Conservation (phyloP, 2,888 invertebrate genomes). For the Coenonympha arcania region DNA sequence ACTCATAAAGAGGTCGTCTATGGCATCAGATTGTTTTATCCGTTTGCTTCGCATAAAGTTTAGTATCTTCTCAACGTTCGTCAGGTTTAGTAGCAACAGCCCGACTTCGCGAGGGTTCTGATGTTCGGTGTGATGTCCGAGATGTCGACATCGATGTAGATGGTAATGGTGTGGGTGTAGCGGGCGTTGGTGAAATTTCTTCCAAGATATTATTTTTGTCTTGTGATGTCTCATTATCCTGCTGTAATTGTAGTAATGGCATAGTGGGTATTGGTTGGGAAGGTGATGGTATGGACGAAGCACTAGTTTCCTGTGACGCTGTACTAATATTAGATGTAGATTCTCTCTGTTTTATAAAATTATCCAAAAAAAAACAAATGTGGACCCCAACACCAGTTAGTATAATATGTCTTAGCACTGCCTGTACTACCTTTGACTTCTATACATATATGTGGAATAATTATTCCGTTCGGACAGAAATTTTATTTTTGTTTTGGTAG, state of each 20-base stretch:
- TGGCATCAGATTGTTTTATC: slow-evolving; percentile 5
- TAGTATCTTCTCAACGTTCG: slow-evolving; percentile 2
- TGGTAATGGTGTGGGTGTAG: not conserved
- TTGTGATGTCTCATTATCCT: not conserved
- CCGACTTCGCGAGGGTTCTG: not conserved
- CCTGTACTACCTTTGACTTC: too few relatives aligned
- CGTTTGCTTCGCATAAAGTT: slow-evolving; percentile 7
- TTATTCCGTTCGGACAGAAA: too few relatives aligned
- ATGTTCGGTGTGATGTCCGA: too few relatives aligned
- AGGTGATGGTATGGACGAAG: not conserved
- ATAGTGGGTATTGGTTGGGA: not conserved
- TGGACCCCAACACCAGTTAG: not conserved
- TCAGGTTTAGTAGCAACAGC: not conserved
- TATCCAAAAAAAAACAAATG: not conserved
- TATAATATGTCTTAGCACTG: not conserved
- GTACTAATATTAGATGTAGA: not conserved
- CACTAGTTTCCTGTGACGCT: not conserved
- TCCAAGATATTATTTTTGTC: not conserved
- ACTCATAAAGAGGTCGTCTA: slow-evolving; percentile 15
- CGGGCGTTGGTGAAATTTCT: not conserved
- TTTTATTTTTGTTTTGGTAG: too few relatives aligned
- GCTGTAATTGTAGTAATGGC: not conserved
- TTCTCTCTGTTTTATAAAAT: not conserved
- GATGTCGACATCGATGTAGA: not conserved
- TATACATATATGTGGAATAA: too few relatives aligned